These are phyloP conservation scores for Trypoxylon attenuatum DNA, from an alignment of 2,888 invertebrate genomes.

Conservation along the genomic window DNA sequence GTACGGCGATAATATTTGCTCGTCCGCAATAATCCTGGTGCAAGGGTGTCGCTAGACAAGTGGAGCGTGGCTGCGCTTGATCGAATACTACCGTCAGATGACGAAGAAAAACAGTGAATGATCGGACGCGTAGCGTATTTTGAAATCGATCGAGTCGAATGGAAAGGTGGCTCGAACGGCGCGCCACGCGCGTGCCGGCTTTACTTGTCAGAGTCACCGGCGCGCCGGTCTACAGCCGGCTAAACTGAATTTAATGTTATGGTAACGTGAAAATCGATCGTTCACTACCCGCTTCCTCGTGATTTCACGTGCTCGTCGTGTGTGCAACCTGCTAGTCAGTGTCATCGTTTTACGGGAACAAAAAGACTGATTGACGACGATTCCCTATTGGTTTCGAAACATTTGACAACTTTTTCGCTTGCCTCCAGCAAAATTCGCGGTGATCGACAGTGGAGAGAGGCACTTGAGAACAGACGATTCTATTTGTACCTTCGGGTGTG, in stretches of 20 bases:
- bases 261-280: constrained; percentile 56
- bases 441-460: no score
- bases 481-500: no score
- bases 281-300: constrained; percentile 23
- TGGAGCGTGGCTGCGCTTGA: neutral
- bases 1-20: neutral
- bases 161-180: constrained; percentile 46
- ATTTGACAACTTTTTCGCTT: no score
- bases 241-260: constrained; percentile 49
- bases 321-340: no score
- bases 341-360: no score
- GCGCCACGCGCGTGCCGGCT: constrained; percentile 38
- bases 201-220: constrained; percentile 36
- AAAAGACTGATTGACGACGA: no score
- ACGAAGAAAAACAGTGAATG: constrained; percentile 13
- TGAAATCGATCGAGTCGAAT: constrained; percentile 20
- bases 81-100: neutral
- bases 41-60: neutral
- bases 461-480: no score
- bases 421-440: no score
- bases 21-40: neutral
- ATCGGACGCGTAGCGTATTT: constrained; percentile 4
- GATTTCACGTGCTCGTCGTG: constrained; percentile 32
- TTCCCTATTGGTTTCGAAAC: no score
- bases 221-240: constrained; percentile 38